These are phyloP conservation scores for Poeciliopsis paucimaculata DNA, from an alignment of 2,797 vertebrate species.

Conservation along the genomic window DNA sequence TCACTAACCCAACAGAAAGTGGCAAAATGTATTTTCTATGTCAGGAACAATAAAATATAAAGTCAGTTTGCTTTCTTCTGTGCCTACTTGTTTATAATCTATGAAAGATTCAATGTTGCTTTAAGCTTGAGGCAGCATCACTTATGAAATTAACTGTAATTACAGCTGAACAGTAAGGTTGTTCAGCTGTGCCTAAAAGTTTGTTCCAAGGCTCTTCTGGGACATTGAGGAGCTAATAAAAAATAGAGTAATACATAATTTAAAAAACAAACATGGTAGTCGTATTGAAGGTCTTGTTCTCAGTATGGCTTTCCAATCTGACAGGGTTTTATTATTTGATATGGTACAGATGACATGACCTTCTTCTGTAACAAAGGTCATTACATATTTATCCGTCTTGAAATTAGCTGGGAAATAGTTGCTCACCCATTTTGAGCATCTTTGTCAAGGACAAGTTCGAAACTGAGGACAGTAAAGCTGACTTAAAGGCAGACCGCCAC, in stretches of 20 bases:
- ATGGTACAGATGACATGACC: too few species aligned
- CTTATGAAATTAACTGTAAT: neutral
- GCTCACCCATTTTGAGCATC: neutral
- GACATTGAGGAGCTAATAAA: neutral
- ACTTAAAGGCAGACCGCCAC: too few species aligned
- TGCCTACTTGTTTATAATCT: neutral
- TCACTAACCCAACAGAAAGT: neutral
- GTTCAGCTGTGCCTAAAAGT: neutral
- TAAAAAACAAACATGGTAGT: neutral
- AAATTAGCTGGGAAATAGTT: neutral
- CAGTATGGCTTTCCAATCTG: neutral
- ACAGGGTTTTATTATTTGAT: too few species aligned
- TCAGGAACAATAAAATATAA: neutral
- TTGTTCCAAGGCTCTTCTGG: neutral
- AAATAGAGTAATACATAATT: neutral
- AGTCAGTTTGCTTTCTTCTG: neutral
- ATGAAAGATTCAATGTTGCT: neutral
- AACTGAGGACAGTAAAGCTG: neutral
- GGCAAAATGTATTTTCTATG: neutral
- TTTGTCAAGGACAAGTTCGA: neutral
- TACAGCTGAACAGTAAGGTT: neutral
- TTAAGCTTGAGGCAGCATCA: neutral
- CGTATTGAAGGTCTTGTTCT: neutral
- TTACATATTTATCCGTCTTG: neutral
- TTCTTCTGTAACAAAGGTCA: neutral